Percentiles rank a stretch among this genome's conserved stretches.
Evolutionary conservation across 2,888 invertebrate species (phyloP).

Genomic region (Rhodophaea formosa): DNA sequence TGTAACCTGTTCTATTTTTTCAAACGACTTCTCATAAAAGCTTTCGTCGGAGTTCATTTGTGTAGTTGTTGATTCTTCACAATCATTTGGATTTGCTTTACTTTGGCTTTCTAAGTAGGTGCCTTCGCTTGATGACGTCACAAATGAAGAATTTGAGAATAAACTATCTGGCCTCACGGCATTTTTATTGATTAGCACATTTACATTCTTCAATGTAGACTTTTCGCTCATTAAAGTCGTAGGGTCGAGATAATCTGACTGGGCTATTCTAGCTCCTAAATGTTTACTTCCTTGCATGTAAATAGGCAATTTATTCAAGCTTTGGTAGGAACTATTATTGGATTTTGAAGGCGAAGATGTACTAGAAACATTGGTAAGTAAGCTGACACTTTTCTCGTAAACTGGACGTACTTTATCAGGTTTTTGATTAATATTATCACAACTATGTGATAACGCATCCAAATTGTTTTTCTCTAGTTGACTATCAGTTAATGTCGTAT

Average conservation of each 20-base stretch:
- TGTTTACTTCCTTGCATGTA: constrained; percentile 91
- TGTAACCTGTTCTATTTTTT: constrained; percentile 86
- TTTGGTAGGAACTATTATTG: constrained; percentile 65
- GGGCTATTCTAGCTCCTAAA: constrained; percentile 93
- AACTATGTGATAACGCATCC: constrained; percentile 65
- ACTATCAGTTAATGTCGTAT: constrained; percentile 59
- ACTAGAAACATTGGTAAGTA: constrained; percentile 55
- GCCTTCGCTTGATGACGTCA: constrained; percentile 80
- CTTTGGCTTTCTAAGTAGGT: constrained; percentile 55
- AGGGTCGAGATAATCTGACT: constrained; percentile 92
- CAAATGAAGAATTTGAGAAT: constrained; percentile 81
- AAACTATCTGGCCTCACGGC: constrained; percentile 76
- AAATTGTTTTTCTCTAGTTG: constrained; percentile 67
- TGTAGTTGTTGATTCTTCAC: constrained; percentile 33
- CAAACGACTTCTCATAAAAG: constrained; percentile 88
- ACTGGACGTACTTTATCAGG: constrained; percentile 43
- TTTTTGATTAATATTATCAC: constrained; percentile 62
- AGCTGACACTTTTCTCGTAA: constrained; percentile 65
- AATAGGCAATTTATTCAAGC: constrained; percentile 74
- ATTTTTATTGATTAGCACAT: constrained; percentile 84
- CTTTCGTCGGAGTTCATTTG: constrained; percentile 81
- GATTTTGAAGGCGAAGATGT: constrained; percentile 60
- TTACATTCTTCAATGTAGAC: constrained; percentile 76
- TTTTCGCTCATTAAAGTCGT: constrained; percentile 82
- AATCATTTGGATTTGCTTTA: constrained; percentile 36